Conservation (phyloP, 1,140 invertebrate genomes). For the Anastrepha obliqua region DNA sequence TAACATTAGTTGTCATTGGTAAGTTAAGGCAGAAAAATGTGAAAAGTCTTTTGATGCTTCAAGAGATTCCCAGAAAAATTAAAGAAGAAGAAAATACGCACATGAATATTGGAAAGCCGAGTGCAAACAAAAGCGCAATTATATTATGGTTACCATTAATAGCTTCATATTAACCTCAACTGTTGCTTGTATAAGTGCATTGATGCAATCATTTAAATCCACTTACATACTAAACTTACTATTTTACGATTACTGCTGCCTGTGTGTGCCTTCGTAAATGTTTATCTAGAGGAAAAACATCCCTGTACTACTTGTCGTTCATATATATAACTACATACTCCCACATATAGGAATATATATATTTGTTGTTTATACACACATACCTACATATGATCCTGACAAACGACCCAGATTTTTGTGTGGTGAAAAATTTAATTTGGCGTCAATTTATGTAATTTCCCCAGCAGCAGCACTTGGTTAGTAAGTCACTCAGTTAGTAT, state of each 20-base stretch:
- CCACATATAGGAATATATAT: too few species aligned
- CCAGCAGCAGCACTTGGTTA: background rate
- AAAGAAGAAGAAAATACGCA: background rate
- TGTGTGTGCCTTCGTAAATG: too few species aligned
- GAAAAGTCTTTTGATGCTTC: background rate
- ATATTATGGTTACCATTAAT: slow-evolving; percentile 38
- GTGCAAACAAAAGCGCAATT: slow-evolving; percentile 28
- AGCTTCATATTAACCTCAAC: background rate
- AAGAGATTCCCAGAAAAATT: background rate
- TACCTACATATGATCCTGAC: background rate
- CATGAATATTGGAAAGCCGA: background rate
- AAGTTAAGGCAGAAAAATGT: too few species aligned
- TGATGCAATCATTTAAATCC: background rate
- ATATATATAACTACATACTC: too few species aligned
- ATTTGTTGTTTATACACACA: too few species aligned
- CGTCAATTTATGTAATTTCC: slow-evolving; percentile 9
- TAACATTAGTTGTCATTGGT: too few species aligned
- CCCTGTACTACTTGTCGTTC: too few species aligned
- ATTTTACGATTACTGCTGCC: background rate
- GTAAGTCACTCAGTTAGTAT: background rate
- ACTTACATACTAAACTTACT: background rate
- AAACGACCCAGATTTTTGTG: slow-evolving; percentile 43
- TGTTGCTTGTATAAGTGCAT: background rate
- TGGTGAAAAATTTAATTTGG: slow-evolving; percentile 9
- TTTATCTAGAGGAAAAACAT: too few species aligned